Evolutionary conservation across 2,888 invertebrate species (phyloP), one percentile per base, ranked within the genome.

Genomic region (Poecilus cupreus): DNA sequence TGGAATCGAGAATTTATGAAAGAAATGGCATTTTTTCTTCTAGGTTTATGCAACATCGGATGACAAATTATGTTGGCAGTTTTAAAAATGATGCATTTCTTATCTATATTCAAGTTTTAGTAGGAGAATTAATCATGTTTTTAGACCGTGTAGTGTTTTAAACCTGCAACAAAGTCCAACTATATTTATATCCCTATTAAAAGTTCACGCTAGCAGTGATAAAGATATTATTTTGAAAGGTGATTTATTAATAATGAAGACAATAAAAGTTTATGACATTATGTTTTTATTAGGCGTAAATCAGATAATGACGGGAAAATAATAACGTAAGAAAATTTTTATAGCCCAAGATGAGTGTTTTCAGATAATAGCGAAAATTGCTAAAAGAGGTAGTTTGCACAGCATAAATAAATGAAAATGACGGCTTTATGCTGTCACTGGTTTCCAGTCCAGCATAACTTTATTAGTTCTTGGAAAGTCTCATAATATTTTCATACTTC

Each of bases 1-100:
- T 57, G 11, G n/a, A 76, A 46, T 76, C 32, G 37, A 22, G 76
- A 57, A 76, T 76, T 76, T 76, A 18, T 57, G 57, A 76, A 76
- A 76, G 10, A 51, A 75, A 8, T 16, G 24, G 22, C 11, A 20
- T 54, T 54, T 54, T 54, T 54, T 8, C 22, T 20, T 20, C 54
- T 49, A 49, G 11, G 22, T 22, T 39, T 20, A 11, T n/a, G n/a
- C 20, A 32, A 39, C 70, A 8, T 32, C 32, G 32, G 32, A 8
- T 64, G 24, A 72, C 72, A 72, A 72, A 72, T 72, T 72, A 72
- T 43, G 18, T 37, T 68, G 13, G 32, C 39, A 16, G 26, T 26
- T 64, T 64, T n/a, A 32, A 24, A 37, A 54, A 54, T 54, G 22
- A 54, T 54, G 54, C 54, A 54, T 54, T 54, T 54, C 54, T 54